Percentiles rank a stretch among this genome's conserved stretches.
phyloP scores from a whole-genome alignment of 2,888 invertebrate species.

The Trichacis sp. region DNA sequence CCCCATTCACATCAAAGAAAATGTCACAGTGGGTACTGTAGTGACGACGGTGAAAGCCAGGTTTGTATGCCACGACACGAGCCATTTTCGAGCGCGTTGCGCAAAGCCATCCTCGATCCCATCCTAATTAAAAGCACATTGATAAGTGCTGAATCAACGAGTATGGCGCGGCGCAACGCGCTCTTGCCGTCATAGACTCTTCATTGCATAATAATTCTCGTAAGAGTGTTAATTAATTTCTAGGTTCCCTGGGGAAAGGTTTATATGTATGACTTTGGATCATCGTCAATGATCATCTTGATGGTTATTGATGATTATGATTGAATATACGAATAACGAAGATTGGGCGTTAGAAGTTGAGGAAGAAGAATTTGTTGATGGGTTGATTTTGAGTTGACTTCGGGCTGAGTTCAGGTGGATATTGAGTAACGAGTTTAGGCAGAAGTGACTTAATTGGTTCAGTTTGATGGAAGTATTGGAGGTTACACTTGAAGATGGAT shows the following conservation, averaged over 20 bases:
- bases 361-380: too few relatives aligned
- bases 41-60: slow-evolving; percentile 98
- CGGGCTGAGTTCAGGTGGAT: too few relatives aligned
- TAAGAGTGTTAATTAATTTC: slow-evolving; percentile 1
- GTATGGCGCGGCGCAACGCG: slow-evolving; percentile 63
- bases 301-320: too few relatives aligned
- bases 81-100: slow-evolving; percentile 64
- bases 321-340: too few relatives aligned
- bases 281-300: too few relatives aligned
- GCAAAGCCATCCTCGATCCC: slow-evolving; percentile 48
- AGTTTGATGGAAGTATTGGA: too few relatives aligned
- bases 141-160: neutral
- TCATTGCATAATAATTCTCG: slow-evolving; percentile 32
- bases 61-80: slow-evolving; percentile 79
- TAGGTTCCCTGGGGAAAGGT: neutral
- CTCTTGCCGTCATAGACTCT: slow-evolving; percentile 54
- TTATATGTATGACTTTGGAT: too few relatives aligned
- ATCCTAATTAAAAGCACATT: neutral
- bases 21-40: slow-evolving; percentile 98
- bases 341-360: too few relatives aligned
- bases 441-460: too few relatives aligned
- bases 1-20: slow-evolving; percentile 98
- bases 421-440: too few relatives aligned
- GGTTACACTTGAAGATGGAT: too few relatives aligned
- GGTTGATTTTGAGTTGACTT: too few relatives aligned